phyloP scores from a whole-genome alignment of 2,888 invertebrate species.

The Pseudococcus viburni region DNA sequence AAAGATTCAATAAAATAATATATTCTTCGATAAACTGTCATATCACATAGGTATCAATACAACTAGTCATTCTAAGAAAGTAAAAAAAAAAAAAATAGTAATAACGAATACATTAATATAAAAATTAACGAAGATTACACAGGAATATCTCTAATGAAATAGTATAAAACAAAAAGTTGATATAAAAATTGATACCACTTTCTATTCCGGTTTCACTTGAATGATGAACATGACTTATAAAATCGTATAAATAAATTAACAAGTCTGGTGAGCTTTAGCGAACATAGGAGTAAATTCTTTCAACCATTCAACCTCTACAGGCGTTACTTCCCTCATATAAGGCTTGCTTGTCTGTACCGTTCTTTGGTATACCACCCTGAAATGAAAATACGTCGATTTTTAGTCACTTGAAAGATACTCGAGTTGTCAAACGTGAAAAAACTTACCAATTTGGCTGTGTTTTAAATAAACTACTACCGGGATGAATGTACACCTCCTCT shows the following conservation, averaged over 20 bases:
- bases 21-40: not conserved
- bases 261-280: not conserved
- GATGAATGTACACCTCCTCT: constrained; percentile 54
- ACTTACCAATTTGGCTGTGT: constrained; percentile 16
- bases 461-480: constrained; percentile 51
- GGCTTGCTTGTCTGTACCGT: constrained; percentile 8
- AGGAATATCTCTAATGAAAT: not conserved
- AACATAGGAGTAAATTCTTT: constrained; percentile 55
- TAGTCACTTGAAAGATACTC: not conserved
- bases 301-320: constrained; percentile 26
- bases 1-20: not conserved
- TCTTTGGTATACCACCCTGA: constrained; percentile 56
- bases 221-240: not conserved
- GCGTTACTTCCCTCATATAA: constrained; percentile 54
- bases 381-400: not conserved
- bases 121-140: not conserved
- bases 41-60: not conserved
- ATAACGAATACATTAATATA: not conserved
- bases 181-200: not conserved
- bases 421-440: not conserved
- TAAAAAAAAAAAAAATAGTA: not conserved
- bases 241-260: not conserved
- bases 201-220: not conserved
- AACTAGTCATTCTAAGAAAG: not conserved
- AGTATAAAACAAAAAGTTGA: not conserved